Evolutionary conservation across 1,140 invertebrate genomes (phyloP), one percentile per base, ranked within the genome.

Genomic region (Mya arenaria): DNA sequence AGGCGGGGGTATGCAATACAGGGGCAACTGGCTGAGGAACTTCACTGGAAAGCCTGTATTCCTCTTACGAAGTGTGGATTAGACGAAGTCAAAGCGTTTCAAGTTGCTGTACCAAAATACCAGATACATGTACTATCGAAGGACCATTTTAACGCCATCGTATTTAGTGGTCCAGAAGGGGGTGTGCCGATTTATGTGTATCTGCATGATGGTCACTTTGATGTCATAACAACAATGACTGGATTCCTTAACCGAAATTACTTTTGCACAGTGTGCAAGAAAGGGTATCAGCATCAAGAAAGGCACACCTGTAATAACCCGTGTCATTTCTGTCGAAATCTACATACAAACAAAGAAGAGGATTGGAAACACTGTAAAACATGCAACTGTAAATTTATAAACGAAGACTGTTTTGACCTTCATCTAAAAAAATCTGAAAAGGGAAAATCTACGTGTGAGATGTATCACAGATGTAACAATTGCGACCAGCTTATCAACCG

Each of bases 371-470:
- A 32, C 32, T 72, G 69, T 37, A n/a, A 72, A 56, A 37, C 5
- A 1, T 72, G 69, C 36, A 72, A 72, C 48, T 72, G 69, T 72
- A 72, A 72, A 58, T 72, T 72, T 72, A 23, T 72, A 55, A 72
- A 72, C 39, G 4, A 56, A 37, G 58, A 44, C 17, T 72, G 69
- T n/a, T 72, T 72, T 39, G 36, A 4, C 13, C 25, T 71, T 28
- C 68, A 71, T 28, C 32, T 34, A 52, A 71, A 52, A 1, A 71
- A 71, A 25, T 52, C 68, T 28, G 41, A 71, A 71, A 71, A 71
- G 13, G 68, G 68, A 55, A 71, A 52, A 34, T 71, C 68, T 28
- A 71, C 68, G 55, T 63, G 60, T 63, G 28, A 63, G 6, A 28
- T 28, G 3, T 63, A 63, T 63, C 37, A 63, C 60, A 63, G 60